phyloP scores from a whole-genome alignment of 2,888 invertebrate species.

The Gandaritis pyraliata region DNA sequence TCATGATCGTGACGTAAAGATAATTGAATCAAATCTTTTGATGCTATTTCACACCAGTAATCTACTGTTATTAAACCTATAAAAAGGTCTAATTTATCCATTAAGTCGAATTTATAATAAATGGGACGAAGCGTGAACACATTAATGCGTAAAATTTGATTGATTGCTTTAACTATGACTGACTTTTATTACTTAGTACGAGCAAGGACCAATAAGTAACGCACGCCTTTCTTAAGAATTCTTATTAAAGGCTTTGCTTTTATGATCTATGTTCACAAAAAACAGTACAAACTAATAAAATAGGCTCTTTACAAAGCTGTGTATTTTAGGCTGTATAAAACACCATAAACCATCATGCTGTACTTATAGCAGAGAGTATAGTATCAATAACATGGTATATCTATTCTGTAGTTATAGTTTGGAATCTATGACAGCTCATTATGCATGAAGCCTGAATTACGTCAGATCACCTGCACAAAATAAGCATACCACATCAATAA shows the following conservation, averaged over 20 bases:
- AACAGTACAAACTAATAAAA: no score
- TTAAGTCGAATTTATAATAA: slow-evolving; percentile 76
- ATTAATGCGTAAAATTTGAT: slow-evolving; percentile 71
- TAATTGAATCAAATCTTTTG: slow-evolving; percentile 16
- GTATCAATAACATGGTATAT: no score
- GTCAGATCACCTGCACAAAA: slow-evolving; percentile 25
- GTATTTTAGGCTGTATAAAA: no score
- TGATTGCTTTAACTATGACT: slow-evolving; percentile 57
- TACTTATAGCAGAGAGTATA: no score
- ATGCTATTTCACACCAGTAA: slow-evolving; percentile 16
- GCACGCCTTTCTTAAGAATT: not conserved
- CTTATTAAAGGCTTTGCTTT: not conserved
- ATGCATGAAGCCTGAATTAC: slow-evolving; percentile 18
- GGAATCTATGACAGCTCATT: not conserved
- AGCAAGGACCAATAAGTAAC: slow-evolving; percentile 14
- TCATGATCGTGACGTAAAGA: no score
- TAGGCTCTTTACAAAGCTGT: no score
- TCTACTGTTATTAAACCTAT: slow-evolving; percentile 24
- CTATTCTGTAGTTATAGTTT: no score
- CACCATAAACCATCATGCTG: no score
- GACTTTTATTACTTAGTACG: slow-evolving; percentile 31
- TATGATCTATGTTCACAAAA: no score
- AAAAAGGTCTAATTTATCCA: slow-evolving; percentile 51
- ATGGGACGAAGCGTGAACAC: slow-evolving; percentile 58
- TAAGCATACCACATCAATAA: slow-evolving; percentile 37